Base-by-base conservation (phyloP, 1,140 invertebrate species). In the Idris sp. region DNA sequence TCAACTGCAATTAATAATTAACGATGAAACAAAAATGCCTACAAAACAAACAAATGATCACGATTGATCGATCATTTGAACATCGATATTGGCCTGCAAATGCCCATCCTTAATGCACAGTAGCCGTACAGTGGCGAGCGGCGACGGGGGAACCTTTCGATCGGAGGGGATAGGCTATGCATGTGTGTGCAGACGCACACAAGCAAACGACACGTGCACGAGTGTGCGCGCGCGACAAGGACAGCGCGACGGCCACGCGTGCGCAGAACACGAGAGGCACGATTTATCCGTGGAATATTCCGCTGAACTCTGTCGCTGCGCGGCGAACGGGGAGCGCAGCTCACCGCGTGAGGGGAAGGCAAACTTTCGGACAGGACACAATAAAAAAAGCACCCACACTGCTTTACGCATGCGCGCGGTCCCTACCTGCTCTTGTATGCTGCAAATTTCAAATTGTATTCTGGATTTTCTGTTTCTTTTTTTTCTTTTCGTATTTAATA, bases 221-320 rank as follows among this genome's bases (percentile, higher is more conserved):
- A 25, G 31, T 26, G 0, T 15, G 9, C 19, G 48, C 38, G 1
- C 3, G 28, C 14, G 15, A 35, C n/a, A n/a, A 25, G 22, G 25
- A 46, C 22, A 41, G 40, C 15, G 19, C 1, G n/a, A 10, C 16
- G 18, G 49, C 18, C 43, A 36, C 44, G 43, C 4, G 15, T 8
- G 14, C 33, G 49, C 10, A 4, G 36, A 48, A 65, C 22, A 33
- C 46, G 25, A 69, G 75, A 30, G 41, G 43, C 67, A 38, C 65
- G 69, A 69, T 69, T 71, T 65, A 71, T 79, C 74, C 62, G 49
- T 76, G 74, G 77, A 79, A 79, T 79, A 79, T 79, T 76, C 77
- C 77, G 74, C 77, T 78, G 77, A 78, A 78, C 77, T 78, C 77
- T 76, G 61, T 26, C 35, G 65, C 33, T 28, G 44, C n/a, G 58